Base-by-base conservation (phyloP, 1,140 invertebrate species). In the Wiebesia pumilae region DNA sequence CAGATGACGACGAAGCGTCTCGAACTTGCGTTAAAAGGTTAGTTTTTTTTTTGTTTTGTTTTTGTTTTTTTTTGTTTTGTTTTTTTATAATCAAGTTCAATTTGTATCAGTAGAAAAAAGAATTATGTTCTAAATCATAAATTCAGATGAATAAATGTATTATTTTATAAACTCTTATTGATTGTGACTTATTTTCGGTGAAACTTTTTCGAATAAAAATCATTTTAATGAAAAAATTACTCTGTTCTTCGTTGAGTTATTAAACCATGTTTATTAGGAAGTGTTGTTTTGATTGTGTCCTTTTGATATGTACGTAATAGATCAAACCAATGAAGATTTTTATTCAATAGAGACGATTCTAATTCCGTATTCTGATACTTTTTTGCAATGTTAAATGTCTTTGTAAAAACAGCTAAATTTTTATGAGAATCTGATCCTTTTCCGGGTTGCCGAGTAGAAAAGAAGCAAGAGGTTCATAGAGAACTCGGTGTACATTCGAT, bases 21-120 rank as follows among this genome's bases (percentile, higher is more conserved):
- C 92, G 93, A 89, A 93, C 89, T 84, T 94, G 93, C 51, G 83
- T 87, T 58, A 94, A 94, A 92, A 94, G 94, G 94, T 94, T 88
- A 91, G 43, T 7, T 67, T 40, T 40, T n/a, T n/a, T n/a, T n/a
- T n/a, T n/a, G n/a, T n/a, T n/a, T n/a, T n/a, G n/a, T n/a, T n/a
- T n/a, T n/a, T n/a, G n/a, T n/a, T n/a, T n/a, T n/a, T n/a, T n/a
- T n/a, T n/a, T n/a, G n/a, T n/a, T n/a, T n/a, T n/a, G n/a, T n/a
- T n/a, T n/a, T n/a, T n/a, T n/a, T n/a, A n/a, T n/a, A n/a, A n/a
- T 54, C 6, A 54, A 10, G 10, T 75, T 75, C 27, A 43, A 24
- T 24, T 75, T 75, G 21, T 62, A 27, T 27, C 6, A 62, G 14
- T 62, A 3, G 19, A 27, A 62, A 27, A 3, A 62, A 10, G 27